A percentile compares a stretch with the other conserved stretches of the same genome.
Conservation (phyloP, 2,113 vertebrate genomes). For the Percina caprodes region DNA sequence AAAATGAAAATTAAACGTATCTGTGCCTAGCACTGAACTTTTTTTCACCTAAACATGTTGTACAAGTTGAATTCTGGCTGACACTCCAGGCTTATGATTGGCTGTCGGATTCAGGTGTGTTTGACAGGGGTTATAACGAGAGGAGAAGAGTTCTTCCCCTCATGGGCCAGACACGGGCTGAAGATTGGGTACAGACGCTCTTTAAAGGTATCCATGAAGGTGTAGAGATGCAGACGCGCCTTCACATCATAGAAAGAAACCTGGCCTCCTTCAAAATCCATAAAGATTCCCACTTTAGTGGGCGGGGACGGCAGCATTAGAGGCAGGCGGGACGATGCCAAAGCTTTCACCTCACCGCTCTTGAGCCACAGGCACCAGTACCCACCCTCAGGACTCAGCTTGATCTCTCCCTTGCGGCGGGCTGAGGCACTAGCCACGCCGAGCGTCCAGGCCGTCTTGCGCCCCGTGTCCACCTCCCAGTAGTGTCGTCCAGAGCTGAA, state of each 20-base stretch:
- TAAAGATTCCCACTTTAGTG: conserved; percentile 79
- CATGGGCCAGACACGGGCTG: conserved; percentile 82
- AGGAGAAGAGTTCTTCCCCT: conserved; percentile 78
- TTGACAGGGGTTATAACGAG: conserved; percentile 75
- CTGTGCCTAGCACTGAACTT: background rate
- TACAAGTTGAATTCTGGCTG: background rate
- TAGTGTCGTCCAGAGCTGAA: conserved; percentile 80
- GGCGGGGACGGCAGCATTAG: conserved; percentile 65
- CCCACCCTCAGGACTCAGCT: conserved; percentile 80
- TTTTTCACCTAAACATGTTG: background rate
- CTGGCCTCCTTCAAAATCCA: conserved; percentile 84
- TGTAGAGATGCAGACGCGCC: conserved; percentile 79
- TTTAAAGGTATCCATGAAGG: conserved; percentile 77
- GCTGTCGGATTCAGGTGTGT: conserved; percentile 63
- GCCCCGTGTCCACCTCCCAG: conserved; percentile 83
- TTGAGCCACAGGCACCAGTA: conserved; percentile 87
- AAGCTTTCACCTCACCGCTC: conserved; percentile 79
- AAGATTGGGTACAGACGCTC: conserved; percentile 84
- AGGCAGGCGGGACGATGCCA: conserved; percentile 61
- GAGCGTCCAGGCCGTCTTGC: conserved; percentile 84
- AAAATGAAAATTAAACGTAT: background rate
- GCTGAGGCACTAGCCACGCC: conserved; percentile 72
- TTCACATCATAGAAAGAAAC: conserved; percentile 85
- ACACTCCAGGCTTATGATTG: background rate
- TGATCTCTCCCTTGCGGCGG: conserved; percentile 84